A percentile compares a stretch with the other conserved stretches of the same genome.
phyloP scores from a whole-genome alignment of 2,888 invertebrate species.

The Andrena bucephala region DNA sequence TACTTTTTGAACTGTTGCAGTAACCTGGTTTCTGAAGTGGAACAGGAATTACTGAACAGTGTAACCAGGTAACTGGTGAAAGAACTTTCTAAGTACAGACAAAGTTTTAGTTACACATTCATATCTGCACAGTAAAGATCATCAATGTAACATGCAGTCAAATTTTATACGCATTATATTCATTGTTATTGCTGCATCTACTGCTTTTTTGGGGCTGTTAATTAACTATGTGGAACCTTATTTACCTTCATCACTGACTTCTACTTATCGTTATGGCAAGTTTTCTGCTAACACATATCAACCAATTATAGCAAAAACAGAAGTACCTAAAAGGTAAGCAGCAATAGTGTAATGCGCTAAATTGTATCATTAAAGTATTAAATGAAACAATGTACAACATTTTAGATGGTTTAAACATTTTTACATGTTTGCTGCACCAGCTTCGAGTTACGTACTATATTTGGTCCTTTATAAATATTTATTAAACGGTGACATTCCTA shows the following conservation, averaged over 20 bases:
- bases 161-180: slow-evolving; percentile 80
- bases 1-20: slow-evolving; percentile 25
- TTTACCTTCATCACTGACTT: slow-evolving; percentile 89
- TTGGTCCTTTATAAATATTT: slow-evolving; percentile 86
- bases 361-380: not conserved
- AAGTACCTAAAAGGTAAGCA: slow-evolving; percentile 90
- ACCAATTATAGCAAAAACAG: slow-evolving; percentile 84
- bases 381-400: not conserved
- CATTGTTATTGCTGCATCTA: slow-evolving; percentile 62
- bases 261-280: slow-evolving; percentile 91
- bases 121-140: not conserved
- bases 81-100: not conserved
- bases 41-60: not conserved
- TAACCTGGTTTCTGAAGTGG: slow-evolving; percentile 17
- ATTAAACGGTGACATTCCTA: slow-evolving; percentile 85
- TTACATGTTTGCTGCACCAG: slow-evolving; percentile 89
- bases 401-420: slow-evolving; percentile 91
- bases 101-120: not conserved
- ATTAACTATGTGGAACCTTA: slow-evolving; percentile 89
- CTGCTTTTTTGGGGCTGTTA: slow-evolving; percentile 87
- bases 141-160: slow-evolving; percentile 47
- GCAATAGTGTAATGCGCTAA: not conserved
- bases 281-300: slow-evolving; percentile 87
- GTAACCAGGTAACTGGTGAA: not conserved
- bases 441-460: slow-evolving; percentile 86